Percentiles rank a stretch among this genome's conserved stretches.
These are phyloP conservation scores for Argya squamiceps DNA, from an alignment of 2,797 vertebrate genomes.

Conservation along the genomic window DNA sequence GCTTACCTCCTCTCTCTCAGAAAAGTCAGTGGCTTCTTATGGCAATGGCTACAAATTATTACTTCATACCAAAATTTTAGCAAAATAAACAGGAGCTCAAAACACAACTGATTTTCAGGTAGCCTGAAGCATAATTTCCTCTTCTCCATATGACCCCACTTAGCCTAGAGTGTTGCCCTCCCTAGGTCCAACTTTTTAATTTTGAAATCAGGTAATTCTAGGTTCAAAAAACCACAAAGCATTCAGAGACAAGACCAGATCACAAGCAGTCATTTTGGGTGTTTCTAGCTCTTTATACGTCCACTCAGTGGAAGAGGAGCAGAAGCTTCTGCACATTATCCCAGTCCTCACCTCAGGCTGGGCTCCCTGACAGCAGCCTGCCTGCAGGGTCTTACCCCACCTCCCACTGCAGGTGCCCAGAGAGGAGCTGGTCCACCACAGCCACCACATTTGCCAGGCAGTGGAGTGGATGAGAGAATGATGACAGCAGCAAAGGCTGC, in stretches of 20 bases:
- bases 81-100: background rate
- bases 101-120: background rate
- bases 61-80: background rate
- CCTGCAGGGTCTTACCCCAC: accelerated
- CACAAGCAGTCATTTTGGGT: accelerated
- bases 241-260: background rate
- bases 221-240: background rate
- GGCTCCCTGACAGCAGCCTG: background rate
- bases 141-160: background rate
- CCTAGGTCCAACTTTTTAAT: accelerated
- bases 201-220: background rate
- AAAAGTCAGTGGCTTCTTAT: background rate
- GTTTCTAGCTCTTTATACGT: background rate
- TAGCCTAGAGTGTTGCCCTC: background rate
- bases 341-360: background rate
- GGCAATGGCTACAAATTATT: background rate
- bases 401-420: accelerated
- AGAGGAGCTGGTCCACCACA: accelerated
- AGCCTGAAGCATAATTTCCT: background rate
- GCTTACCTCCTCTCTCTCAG: background rate
- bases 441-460: accelerated
- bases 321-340: accelerated
- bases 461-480: accelerated
- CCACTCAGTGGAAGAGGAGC: background rate
- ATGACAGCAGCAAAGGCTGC: background rate